Conservation (phyloP, 2,888 invertebrate species). For the Andrena bicolor region DNA sequence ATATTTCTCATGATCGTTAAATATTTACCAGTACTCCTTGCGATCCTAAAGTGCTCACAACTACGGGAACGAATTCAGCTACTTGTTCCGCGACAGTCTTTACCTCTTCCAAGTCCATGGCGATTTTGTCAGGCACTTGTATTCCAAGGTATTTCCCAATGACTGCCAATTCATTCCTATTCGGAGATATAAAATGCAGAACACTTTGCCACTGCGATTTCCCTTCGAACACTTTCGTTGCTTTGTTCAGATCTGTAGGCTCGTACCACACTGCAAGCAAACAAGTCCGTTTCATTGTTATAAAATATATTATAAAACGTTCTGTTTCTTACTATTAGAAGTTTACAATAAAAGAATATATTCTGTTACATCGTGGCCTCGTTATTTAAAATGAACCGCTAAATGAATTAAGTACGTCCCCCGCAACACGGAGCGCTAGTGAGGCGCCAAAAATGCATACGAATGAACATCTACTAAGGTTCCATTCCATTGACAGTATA, state of each 20-base stretch:
- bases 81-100: conserved; percentile 71
- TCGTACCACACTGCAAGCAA: conserved; percentile 93
- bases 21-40: conserved; percentile 79
- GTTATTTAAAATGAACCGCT: conserved; percentile 39
- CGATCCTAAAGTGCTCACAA: conserved; percentile 80
- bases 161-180: conserved; percentile 90
- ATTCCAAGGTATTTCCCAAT: conserved; percentile 87
- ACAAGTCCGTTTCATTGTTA: conserved; percentile 62
- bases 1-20: neutral
- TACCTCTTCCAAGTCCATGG: conserved; percentile 58
- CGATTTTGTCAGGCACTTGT: conserved; percentile 53
- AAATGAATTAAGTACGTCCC: neutral
- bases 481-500: conserved; percentile 26
- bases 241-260: conserved; percentile 93
- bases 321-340: neutral
- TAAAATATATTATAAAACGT: neutral
- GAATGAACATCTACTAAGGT: conserved; percentile 23
- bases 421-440: conserved; percentile 22
- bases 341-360: neutral
- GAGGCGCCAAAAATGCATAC: neutral
- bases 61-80: conserved; percentile 77
- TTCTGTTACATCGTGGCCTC: neutral
- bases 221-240: conserved; percentile 89
- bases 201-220: conserved; percentile 81
- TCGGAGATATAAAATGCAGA: conserved; percentile 91